These are phyloP conservation scores for Acronicta psi DNA, from an alignment of 2,888 invertebrate species.

Conservation along the genomic window DNA sequence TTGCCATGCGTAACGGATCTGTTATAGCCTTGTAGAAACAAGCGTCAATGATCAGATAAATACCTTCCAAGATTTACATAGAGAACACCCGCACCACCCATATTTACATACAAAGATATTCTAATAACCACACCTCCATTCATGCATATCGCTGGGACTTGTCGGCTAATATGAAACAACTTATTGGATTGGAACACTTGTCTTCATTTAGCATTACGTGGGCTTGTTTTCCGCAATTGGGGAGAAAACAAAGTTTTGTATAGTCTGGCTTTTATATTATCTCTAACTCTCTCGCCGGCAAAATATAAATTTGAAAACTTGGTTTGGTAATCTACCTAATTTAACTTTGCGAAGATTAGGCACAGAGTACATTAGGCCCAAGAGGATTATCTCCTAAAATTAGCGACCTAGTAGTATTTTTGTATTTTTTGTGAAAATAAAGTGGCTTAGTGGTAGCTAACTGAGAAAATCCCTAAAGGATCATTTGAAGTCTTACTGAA, in stretches of 20 bases:
- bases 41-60: conserved; percentile 38
- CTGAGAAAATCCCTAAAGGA: too few relatives aligned
- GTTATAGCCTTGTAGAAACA: conserved; percentile 26
- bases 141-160: conserved; percentile 45
- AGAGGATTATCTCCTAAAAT: too few relatives aligned
- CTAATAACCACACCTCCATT: conserved; percentile 50
- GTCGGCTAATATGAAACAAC: conserved; percentile 38
- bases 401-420: too few relatives aligned
- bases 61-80: conserved; percentile 46
- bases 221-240: conserved; percentile 15
- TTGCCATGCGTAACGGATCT: conserved; percentile 21
- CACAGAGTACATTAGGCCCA: too few relatives aligned
- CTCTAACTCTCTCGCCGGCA: neutral
- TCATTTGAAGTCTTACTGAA: too few relatives aligned
- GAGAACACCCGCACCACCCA: conserved; percentile 45
- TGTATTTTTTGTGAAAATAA: too few relatives aligned
- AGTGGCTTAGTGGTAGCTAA: too few relatives aligned
- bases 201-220: conserved; percentile 13
- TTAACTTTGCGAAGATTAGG: neutral
- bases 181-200: conserved; percentile 23
- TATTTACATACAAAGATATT: conserved; percentile 56
- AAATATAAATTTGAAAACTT: neutral
- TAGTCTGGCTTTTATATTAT: too few relatives aligned
- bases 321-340: neutral
- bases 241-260: conserved; percentile 12